Percentiles rank a stretch among this genome's conserved stretches.
phyloP scores from a whole-genome alignment of 2,797 vertebrate species.

The Lates japonicus region DNA sequence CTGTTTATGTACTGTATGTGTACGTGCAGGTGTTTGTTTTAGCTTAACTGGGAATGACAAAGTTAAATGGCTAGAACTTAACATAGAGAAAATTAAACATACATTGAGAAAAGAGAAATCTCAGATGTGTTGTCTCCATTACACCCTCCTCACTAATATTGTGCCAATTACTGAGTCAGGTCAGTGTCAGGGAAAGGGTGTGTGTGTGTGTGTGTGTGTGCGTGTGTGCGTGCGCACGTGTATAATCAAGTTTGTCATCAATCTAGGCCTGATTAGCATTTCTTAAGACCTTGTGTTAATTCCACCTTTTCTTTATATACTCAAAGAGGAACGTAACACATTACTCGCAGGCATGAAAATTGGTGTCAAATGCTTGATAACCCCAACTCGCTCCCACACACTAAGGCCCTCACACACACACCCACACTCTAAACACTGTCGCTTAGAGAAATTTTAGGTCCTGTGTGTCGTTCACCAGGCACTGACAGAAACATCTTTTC shows the following conservation, averaged over 20 bases:
- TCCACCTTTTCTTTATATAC: slow-evolving; percentile 31
- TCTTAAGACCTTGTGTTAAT: slow-evolving; percentile 30
- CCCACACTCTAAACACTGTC: slow-evolving; percentile 1
- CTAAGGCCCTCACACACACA: slow-evolving; percentile 22
- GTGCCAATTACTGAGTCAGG: background rate
- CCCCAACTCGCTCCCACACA: slow-evolving; percentile 26
- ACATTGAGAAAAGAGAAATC: background rate
- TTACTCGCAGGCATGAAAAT: slow-evolving; percentile 46
- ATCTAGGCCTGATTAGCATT: slow-evolving; percentile 29
- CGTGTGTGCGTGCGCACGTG: background rate
- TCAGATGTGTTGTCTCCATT: background rate
- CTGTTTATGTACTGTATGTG: background rate
- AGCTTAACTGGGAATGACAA: background rate
- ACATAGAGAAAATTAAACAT: background rate
- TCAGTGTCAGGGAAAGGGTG: slow-evolving; percentile 7
- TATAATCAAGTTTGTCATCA: background rate
- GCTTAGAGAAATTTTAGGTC: slow-evolving; percentile 9
- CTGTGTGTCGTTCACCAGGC: slow-evolving; percentile 14
- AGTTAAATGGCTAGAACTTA: background rate
- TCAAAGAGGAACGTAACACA: background rate
- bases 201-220: slow-evolving; percentile 2
- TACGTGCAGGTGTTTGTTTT: background rate
- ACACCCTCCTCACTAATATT: background rate
- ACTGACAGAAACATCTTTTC: slow-evolving; percentile 7
- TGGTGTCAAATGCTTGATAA: slow-evolving; percentile 53